A percentile compares a stretch with the other conserved stretches of the same genome.
These are phyloP conservation scores for Nomada goodeniana DNA, from an alignment of 2,888 invertebrate genomes.

Conservation along the genomic window DNA sequence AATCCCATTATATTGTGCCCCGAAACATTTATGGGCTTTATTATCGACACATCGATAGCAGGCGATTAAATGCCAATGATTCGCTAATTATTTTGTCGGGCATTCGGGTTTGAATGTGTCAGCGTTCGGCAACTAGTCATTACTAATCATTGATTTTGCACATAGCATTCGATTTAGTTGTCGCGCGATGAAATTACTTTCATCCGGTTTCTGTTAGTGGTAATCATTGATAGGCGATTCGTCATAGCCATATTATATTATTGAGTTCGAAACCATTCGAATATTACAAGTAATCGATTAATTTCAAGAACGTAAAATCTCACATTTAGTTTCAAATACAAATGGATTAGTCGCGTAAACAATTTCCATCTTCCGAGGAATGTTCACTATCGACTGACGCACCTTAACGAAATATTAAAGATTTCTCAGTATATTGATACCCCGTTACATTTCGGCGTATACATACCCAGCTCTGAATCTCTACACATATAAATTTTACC, in stretches of 20 bases:
- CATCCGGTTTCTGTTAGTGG: background rate
- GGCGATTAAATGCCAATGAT: constrained; percentile 40
- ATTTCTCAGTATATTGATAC: background rate
- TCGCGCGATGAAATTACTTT: background rate
- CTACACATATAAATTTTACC: background rate
- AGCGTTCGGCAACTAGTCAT: background rate
- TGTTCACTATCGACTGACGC: background rate
- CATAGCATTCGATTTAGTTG: background rate
- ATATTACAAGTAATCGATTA: background rate
- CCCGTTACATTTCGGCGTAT: background rate
- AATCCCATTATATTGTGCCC: constrained; percentile 50
- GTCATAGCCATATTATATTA: background rate
- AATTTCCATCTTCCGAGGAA: background rate
- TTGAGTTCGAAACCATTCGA: background rate
- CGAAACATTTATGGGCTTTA: constrained; percentile 34
- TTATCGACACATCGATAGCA: constrained; percentile 8
- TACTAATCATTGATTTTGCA: background rate
- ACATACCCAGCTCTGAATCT: background rate
- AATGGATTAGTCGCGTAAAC: too few relatives aligned
- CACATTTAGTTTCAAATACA: too few relatives aligned
- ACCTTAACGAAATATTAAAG: background rate
- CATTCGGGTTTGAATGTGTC: constrained; percentile 13
- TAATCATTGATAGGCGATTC: background rate
- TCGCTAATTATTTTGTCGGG: constrained; percentile 38
- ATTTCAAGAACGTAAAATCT: background rate